Conservation (phyloP, 2,113 vertebrate species). For the Loxodonta africana region DNA sequence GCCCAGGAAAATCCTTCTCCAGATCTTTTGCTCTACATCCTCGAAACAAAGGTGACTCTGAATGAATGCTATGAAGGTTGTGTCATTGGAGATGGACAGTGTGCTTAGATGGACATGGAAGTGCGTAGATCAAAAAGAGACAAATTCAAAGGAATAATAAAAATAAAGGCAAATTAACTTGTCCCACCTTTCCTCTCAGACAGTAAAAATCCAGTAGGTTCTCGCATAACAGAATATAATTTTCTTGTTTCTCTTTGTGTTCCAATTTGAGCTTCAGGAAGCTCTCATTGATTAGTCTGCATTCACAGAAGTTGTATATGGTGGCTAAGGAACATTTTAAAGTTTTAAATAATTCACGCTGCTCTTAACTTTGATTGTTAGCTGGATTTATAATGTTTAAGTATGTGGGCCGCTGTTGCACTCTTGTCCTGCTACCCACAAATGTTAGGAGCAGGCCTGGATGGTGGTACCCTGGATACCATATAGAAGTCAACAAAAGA, state of each 20-base stretch:
- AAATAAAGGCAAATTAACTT: not conserved
- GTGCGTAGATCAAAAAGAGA: not conserved
- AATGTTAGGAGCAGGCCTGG: not conserved
- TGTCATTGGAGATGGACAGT: not conserved
- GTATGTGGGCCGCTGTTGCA: not conserved
- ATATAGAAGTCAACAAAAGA: constrained; percentile 50
- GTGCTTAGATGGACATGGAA: not conserved
- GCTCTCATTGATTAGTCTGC: not conserved
- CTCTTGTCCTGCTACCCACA: not conserved
- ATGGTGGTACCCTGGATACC: not conserved
- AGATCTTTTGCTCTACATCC: not conserved
- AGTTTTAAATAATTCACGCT: not conserved
- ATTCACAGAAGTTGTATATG: not conserved
- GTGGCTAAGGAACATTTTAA: not conserved
- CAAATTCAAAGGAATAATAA: not conserved
- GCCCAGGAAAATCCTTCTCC: not conserved
- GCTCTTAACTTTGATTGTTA: not conserved
- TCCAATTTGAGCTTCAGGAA: not conserved
- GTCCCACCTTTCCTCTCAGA: not conserved
- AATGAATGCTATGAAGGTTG: not conserved
- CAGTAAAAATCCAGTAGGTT: not conserved
- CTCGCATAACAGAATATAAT: not conserved
- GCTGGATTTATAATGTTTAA: not conserved
- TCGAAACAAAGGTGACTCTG: not conserved
- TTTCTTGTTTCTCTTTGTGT: not conserved